These are phyloP conservation scores for Bombylius discolor DNA, from an alignment of 2,888 invertebrate genomes.

Conservation along the genomic window DNA sequence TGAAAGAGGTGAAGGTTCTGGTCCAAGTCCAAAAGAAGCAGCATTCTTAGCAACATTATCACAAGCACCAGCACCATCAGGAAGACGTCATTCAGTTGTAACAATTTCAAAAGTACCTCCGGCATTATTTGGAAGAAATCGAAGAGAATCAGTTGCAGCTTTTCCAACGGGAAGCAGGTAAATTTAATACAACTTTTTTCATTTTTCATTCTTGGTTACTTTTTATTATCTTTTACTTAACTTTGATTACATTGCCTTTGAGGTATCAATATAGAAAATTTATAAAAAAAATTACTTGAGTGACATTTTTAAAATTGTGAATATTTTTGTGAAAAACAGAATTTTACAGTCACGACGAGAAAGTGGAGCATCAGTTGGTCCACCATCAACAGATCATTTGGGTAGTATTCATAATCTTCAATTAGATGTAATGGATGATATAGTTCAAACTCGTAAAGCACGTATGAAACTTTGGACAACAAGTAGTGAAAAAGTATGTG, in stretches of 20 bases:
- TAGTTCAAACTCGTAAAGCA: constrained; percentile 67
- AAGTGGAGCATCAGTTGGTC: constrained; percentile 41
- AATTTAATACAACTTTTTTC: constrained; percentile 32
- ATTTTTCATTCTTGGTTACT: constrained; percentile 21
- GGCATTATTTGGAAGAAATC: constrained; percentile 59
- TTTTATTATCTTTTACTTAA: constrained; percentile 21
- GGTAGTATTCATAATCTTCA: constrained; percentile 74
- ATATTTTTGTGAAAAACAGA: constrained; percentile 12
- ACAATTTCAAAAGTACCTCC: constrained; percentile 73
- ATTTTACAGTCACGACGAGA: constrained; percentile 28
- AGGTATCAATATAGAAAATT: no score
- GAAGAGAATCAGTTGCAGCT: constrained; percentile 71
- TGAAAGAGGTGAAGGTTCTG: constrained; percentile 61
- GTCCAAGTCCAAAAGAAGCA: constrained; percentile 63
- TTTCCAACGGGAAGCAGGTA: constrained; percentile 45
- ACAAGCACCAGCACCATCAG: constrained; percentile 58
- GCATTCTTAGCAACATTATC: constrained; percentile 73
- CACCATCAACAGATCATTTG: constrained; percentile 56
- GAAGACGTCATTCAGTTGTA: constrained; percentile 72
- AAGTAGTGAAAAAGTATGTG: constrained; percentile 65
- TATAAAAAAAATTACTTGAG: no score
- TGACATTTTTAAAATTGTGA: no score
- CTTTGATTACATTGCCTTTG: no score
- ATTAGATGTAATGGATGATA: constrained; percentile 80
- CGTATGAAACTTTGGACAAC: constrained; percentile 77